Base-by-base conservation (phyloP, 92 coral and sea anemone species). In the Heteractis magnifica region DNA sequence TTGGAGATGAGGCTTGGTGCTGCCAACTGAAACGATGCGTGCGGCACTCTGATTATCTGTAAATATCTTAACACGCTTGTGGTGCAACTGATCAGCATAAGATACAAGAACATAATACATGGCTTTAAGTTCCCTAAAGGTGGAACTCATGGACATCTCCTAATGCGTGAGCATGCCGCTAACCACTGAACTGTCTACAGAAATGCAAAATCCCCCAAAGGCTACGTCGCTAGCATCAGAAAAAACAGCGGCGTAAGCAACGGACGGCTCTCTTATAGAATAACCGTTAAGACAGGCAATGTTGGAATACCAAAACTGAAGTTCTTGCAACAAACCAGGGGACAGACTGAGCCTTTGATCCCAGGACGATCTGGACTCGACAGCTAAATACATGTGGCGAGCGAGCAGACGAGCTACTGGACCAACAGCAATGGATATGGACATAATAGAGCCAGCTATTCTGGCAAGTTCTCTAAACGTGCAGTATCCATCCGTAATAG, bases 121-220 rank as follows among this genome's bases (percentile, higher is more conserved):
- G 49, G 91, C 96, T 68, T 87, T 90, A 72, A 92, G 71, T 52
- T 92, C 95, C n/a, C 91, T 78, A 60, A 19, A 87, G 51, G 90
- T 80, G 7, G 91, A 92, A 56, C 95, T 87, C 34, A 60, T 68
- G 44, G 83, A 64, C 49, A 77, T 77, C 15, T 92, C 91, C 5
- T 50, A n/a, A 41, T 60, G 41, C 20, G 74, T 59, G 80, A 80
- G 88, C 87, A 90, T 81, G 60, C 91, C 91, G 72, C 91, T 72
- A 48, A 82, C 88, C 8, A 19, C 76, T 34, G 81, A 56, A 21
- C 84, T 81, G 71, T 81, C 89, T 1, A 84, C 23, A 20, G 86
- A 44, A 20, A 80, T 87, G 9, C 81, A 82, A 82, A 83, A 87
- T 0, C 89, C 91, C 49, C 91, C 89, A 56, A 87, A 90, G 59